Percentiles rank a stretch among this genome's conserved stretches.
Evolutionary conservation across 2,888 invertebrate species (phyloP).

Genomic region (Polylopha cassiicola): DNA sequence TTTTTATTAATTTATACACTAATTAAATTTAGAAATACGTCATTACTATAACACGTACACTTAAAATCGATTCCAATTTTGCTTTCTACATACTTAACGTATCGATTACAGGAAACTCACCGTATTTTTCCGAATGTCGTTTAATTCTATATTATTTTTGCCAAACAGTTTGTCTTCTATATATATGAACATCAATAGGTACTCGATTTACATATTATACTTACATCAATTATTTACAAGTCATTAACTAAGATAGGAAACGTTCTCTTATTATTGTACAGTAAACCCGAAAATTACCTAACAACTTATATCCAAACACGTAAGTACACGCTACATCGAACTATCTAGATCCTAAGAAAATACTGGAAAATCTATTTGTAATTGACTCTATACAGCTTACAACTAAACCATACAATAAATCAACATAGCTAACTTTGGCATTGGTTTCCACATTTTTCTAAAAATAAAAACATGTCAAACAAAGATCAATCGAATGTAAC

Average conservation of each 20-base stretch:
- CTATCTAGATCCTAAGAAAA: constrained; percentile 69
- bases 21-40: constrained; percentile 63
- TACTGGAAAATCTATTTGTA: constrained; percentile 68
- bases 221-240: constrained; percentile 64
- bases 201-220: constrained; percentile 67
- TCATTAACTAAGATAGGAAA: constrained; percentile 73
- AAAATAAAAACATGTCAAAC: constrained; percentile 71
- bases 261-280: constrained; percentile 71
- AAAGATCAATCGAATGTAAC: constrained; percentile 63
- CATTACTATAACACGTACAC: constrained; percentile 64
- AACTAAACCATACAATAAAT: constrained; percentile 67
- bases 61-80: constrained; percentile 63
- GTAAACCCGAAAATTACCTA: constrained; percentile 66
- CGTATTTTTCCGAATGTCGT: constrained; percentile 53
- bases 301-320: constrained; percentile 64
- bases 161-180: constrained; percentile 47
- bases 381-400: constrained; percentile 76
- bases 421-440: constrained; percentile 78
- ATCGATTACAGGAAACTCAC: constrained; percentile 75
- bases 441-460: constrained; percentile 71
- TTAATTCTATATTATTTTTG: constrained; percentile 45
- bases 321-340: constrained; percentile 57
- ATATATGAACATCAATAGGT: constrained; percentile 74
- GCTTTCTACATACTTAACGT: constrained; percentile 66
- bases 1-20: constrained; percentile 62